Conservation (phyloP, 2,888 invertebrate species). For the Eilema caniola region DNA sequence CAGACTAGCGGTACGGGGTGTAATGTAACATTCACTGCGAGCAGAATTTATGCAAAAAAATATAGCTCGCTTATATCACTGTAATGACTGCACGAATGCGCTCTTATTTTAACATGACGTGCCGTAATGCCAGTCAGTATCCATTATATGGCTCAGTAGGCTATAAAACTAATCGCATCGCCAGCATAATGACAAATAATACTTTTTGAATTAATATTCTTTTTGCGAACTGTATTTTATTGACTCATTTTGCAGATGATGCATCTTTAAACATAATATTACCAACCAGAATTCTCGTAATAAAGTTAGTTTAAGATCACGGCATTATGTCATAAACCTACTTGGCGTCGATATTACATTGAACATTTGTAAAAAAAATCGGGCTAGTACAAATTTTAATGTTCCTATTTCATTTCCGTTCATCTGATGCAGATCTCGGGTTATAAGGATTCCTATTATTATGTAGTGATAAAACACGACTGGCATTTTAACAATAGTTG, state of each 20-base stretch:
- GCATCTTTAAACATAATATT: not conserved
- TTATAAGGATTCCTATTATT: conserved; percentile 54
- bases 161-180: not conserved
- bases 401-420: conserved; percentile 48
- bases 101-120: not conserved
- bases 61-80: not conserved
- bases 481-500: conserved; percentile 30
- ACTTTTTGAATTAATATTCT: not conserved
- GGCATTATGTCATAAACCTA: not conserved
- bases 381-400: conserved; percentile 45
- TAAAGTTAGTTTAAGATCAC: not conserved
- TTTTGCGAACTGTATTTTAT: not conserved
- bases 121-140: not conserved
- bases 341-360: not conserved
- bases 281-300: not conserved
- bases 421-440: conserved; percentile 56
- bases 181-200: not conserved
- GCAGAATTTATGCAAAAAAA: not conserved
- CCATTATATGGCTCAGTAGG: not conserved
- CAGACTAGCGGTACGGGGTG: not conserved
- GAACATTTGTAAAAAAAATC: conserved; percentile 24
- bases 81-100: not conserved
- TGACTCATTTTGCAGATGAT: not conserved
- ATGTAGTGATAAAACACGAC: conserved; percentile 44
- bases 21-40: not conserved